Evolutionary conservation across 2,113 vertebrate genomes (phyloP), one percentile per base, ranked within the genome.

Genomic region (Gymnobelideus leadbeateri): DNA sequence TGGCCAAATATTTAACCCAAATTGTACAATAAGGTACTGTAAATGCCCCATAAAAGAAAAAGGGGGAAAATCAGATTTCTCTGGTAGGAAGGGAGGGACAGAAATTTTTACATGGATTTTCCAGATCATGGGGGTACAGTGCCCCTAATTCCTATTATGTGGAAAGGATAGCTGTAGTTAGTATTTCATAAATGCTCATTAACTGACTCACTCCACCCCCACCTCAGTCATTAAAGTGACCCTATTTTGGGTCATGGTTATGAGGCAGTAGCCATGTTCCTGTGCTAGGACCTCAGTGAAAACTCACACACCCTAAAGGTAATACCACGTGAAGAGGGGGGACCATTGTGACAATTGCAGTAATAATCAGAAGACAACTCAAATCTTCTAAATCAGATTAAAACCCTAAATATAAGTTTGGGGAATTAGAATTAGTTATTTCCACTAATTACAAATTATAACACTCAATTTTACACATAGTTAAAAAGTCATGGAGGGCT

Each of bases 361-460:
- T 50, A 93, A 4, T 46, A 14, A 31, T 28, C 93, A 57, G 37
- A 93, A 97, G 57, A 90, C 95, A 84, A 0, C 0, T 14, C 43
- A 9, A 93, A 95, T 94, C 92, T 93, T 96, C 50, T 55, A 93
- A 96, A 95, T 96, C 91, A 94, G 55, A 90, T 47, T 68, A 95
- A 96, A 97, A 94, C 90, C 89, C 61, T 95, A 95, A 95, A 53
- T 97, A 97, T 47, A 96, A 92, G 47, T 28, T 89, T 92, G 91
- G 95, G 92, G 95, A 98, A 97, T 97, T 96, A 97, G 97, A 98
- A 96, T 92, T 68, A 93, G 57, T 96, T 98, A 95, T 97, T 98
- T 95, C 61, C 95, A 94, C 90, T 98, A 96, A 98, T 98, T 98
- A 98, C 57, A 53, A 97, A 96, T 91, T 90, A 91, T 97, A 97